A percentile compares a stretch with the other conserved stretches of the same genome.
These are phyloP conservation scores for Cotesia vestalis DNA, from an alignment of 1,140 invertebrate genomes.

Conservation along the genomic window DNA sequence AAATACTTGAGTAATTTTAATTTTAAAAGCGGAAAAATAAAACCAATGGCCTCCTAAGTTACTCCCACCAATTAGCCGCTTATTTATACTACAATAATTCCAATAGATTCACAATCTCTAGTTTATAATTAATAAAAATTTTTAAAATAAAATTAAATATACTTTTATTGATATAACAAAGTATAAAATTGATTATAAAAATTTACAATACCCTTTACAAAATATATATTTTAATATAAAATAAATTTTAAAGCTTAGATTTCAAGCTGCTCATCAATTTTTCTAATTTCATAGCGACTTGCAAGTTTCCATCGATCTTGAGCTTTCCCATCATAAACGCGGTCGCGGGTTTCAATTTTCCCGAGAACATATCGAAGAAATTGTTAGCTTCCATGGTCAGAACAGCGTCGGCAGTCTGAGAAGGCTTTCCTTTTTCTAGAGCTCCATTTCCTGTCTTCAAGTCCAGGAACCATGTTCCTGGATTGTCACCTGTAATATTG, in stretches of 20 bases:
- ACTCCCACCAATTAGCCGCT: too few relatives aligned
- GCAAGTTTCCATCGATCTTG: slow-evolving; percentile 92
- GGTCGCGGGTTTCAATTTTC: slow-evolving; percentile 87
- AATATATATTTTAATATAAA: neutral
- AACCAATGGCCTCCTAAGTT: too few relatives aligned
- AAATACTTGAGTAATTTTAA: too few relatives aligned
- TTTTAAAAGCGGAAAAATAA: too few relatives aligned
- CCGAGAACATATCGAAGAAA: slow-evolving; percentile 82
- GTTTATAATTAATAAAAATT: too few relatives aligned
- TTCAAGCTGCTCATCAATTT: slow-evolving; percentile 90
- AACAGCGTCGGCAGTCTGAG: slow-evolving; percentile 79
- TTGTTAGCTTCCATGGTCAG: slow-evolving; percentile 84
- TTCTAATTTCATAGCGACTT: slow-evolving; percentile 95
- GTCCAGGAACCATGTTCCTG: slow-evolving; percentile 88
- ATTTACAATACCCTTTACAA: too few relatives aligned
- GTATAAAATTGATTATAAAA: too few relatives aligned
- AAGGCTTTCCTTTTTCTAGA: slow-evolving; percentile 80
- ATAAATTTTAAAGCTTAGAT: slow-evolving; percentile 69
- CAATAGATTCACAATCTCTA: too few relatives aligned
- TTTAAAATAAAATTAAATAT: too few relatives aligned
- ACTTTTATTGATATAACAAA: too few relatives aligned
- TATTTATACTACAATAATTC: too few relatives aligned
- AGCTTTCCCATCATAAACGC: slow-evolving; percentile 98
- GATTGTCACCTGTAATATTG: slow-evolving; percentile 82
- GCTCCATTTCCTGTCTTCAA: slow-evolving; percentile 86